Conservation (phyloP, 2,888 invertebrate genomes). For the Cloeon dipterum region DNA sequence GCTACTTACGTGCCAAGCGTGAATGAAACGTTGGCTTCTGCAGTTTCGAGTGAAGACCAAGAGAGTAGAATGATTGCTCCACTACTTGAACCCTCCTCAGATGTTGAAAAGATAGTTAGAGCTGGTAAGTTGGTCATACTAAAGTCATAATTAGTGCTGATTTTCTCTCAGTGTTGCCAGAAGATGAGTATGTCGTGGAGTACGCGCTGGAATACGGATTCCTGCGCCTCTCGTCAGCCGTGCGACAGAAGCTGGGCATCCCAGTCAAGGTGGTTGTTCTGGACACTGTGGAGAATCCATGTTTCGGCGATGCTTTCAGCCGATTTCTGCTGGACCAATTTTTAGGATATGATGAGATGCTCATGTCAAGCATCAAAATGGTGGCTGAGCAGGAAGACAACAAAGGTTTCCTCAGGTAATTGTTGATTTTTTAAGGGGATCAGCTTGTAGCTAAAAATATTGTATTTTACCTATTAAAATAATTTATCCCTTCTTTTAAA, state of each 20-base stretch:
- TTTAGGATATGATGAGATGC: slow-evolving; percentile 88
- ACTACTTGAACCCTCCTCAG: slow-evolving; percentile 22
- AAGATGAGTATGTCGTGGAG: slow-evolving; percentile 91
- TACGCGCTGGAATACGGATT: slow-evolving; percentile 96
- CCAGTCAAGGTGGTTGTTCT: slow-evolving; percentile 70
- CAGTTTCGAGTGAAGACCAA: slow-evolving; percentile 4
- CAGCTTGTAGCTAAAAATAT: background rate
- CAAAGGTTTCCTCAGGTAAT: slow-evolving; percentile 71
- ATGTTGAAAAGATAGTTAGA: slow-evolving; percentile 31
- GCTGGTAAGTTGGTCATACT: slow-evolving; percentile 21
- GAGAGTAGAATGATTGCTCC: slow-evolving; percentile 12
- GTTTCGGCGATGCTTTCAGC: slow-evolving; percentile 85
- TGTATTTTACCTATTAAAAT: background rate
- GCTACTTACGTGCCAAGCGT: slow-evolving; percentile 4
- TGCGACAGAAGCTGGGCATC: slow-evolving; percentile 69
- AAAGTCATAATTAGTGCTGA: background rate
- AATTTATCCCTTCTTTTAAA: background rate
- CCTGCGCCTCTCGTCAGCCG: slow-evolving; percentile 65
- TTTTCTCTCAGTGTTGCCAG: slow-evolving; percentile 27
- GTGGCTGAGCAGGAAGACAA: slow-evolving; percentile 91
- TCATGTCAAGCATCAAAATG: slow-evolving; percentile 90
- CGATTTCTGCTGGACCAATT: slow-evolving; percentile 78
- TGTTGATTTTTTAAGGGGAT: too few species aligned
- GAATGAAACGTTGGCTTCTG: slow-evolving; percentile 8
- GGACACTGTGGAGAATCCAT: slow-evolving; percentile 70